Evolutionary conservation across 2,113 vertebrate genomes (phyloP), one percentile per base, ranked within the genome.

Genomic region (Poicephalus meyeri): DNA sequence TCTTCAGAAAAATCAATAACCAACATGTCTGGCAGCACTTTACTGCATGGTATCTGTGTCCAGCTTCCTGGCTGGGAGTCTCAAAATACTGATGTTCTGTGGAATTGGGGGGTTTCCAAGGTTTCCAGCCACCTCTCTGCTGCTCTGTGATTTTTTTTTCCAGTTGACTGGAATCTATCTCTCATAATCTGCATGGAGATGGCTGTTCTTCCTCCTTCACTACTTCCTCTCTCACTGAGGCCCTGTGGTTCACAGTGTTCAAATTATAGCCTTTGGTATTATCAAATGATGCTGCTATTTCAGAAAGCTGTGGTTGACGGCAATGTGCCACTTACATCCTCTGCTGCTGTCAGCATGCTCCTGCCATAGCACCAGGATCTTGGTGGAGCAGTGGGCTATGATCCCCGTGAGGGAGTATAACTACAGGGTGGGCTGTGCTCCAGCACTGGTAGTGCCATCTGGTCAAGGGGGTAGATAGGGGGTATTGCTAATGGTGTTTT

Each of bases 1-100:
- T 94, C 93, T 89, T 97, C 95, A 97, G 82, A 93, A 95, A 96
- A 95, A 95, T 95, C 93, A 89, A 92, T 44, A 91, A 78, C 80
- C 77, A 93, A 95, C 89, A 95, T 95, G 69, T 97, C 96, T 94
- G 97, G 94, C 82, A 97, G 82, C 86, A 41, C 39, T 84, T 92
- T 91, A 95, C 85, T 89, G 80, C 79, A 88, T 95, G 88, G 85
- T 96, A 87, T 96, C 84, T 97, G 86, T 91, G 94, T 97, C 91
- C 92, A 91, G 95, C 66, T 86, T 94, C 86, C 88, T 97, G 85
- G 39, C 68, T 71, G 96, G 68, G 88, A 89, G 65, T 94, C 91
- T 93, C 93, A 89, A 94, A 92, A 88, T 47, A 80, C 93, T 69
- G 88, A 89, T 85, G 91, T 91, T 93, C 85, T 96, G 86, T 78